Evolutionary conservation across 2,113 vertebrate genomes (phyloP).

Genomic region (Forbesichthys agassizii): DNA sequence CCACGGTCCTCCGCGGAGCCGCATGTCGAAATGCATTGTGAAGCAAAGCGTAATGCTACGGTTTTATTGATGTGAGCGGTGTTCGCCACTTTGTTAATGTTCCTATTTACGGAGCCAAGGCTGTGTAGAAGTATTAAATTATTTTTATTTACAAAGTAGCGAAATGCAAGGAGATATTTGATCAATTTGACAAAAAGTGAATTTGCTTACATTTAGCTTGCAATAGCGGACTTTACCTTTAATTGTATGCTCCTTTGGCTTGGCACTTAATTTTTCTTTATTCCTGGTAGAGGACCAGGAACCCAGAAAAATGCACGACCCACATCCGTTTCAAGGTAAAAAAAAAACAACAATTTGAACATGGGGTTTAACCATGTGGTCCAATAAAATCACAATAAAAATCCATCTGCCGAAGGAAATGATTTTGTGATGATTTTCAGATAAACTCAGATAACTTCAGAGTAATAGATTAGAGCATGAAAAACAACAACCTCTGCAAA

Average conservation of each 20-base stretch:
- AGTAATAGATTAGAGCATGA: not conserved
- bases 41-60: too few relatives aligned
- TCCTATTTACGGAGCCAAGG: too few relatives aligned
- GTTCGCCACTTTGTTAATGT: too few relatives aligned
- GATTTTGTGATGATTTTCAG: conserved; percentile 7
- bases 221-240: conserved; percentile 23
- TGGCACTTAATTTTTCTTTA: not conserved
- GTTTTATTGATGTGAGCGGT: too few relatives aligned
- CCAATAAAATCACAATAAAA: conserved; percentile 14
- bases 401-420: conserved; percentile 12
- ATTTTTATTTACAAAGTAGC: too few relatives aligned
- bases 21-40: too few relatives aligned
- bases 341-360: not conserved
- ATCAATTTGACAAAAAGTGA: too few relatives aligned
- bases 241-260: conserved; percentile 2
- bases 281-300: conserved; percentile 13
- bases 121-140: too few relatives aligned
- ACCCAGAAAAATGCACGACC: conserved; percentile 3
- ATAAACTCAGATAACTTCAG: not conserved
- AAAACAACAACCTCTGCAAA: conserved; percentile 11
- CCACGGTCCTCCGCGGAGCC: too few relatives aligned
- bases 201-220: too few relatives aligned
- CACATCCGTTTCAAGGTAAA: conserved; percentile 28
- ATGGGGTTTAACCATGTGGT: not conserved
- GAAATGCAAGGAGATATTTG: too few relatives aligned